Base-by-base conservation (phyloP, 2,113 vertebrate species). In the Lasiurus cinereus region DNA sequence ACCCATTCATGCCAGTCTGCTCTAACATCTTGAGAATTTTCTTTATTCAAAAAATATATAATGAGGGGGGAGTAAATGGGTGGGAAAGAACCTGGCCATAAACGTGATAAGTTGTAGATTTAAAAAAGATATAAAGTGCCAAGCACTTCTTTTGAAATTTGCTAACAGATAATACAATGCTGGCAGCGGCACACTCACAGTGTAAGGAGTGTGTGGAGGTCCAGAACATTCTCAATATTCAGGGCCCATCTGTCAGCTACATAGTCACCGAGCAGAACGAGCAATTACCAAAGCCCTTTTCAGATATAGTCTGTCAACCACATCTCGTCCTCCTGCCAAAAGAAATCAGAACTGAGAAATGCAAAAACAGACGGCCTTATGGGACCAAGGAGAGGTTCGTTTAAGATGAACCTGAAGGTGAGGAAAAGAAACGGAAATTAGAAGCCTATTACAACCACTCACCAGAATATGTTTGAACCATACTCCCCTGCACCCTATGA, bases 231-330 rank as follows among this genome's bases (percentile, higher is more conserved):
- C 96, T 90, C 98, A 97, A 95, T 94, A 97, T 98, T 97, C 98
- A 91, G 96, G 83, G 97, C 98, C 98, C 98, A 98, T 98, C 98
- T 98, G 98, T 97, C 98, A 97, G n/a, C 93, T 83, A 66, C 97
- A 96, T 4, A 94, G 97, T 91, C 97, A 33, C 96, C 0, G 93
- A 98, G 96, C 97, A 98, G 97, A 97, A 98, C 95, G 24, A 97
- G 98, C 98, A 98, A 98, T 98, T 98, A 98, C 96, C 77, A 96
- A 90, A 97, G 98, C 96, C 97, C 98, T 97, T 98, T 97, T 98
- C 98, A 97, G 97, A 98, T 97, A 97, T 59, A 83, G 98, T 94
- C 97, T 98, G 98, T 98, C 98, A 98, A 95, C 94, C 92, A 90
- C 91, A 97, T 96, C 93, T 87, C 88, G 56, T 43, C 29, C 0